Evolutionary conservation across 2,113 vertebrate species (phyloP).

Genomic region (Planiliza haematocheilus): DNA sequence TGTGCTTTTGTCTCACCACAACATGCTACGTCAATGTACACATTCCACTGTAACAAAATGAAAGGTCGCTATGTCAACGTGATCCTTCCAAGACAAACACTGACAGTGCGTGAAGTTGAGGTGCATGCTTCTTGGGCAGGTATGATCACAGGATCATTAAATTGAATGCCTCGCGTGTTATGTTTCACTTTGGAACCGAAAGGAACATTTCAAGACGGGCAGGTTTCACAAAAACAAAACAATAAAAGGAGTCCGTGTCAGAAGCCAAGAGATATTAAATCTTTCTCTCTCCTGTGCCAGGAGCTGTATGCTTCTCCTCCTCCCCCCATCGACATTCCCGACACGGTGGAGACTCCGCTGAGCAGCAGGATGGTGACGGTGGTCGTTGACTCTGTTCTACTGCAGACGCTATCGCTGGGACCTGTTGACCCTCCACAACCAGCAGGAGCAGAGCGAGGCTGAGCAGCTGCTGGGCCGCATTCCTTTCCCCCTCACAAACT

Average conservation of each 20-base stretch:
- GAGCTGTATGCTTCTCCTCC: neutral
- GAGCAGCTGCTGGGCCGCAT: slow-evolving; percentile 13
- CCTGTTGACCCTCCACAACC: slow-evolving; percentile 25
- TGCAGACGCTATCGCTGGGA: slow-evolving; percentile 26
- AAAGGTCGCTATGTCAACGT: slow-evolving; percentile 5
- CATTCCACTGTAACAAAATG: neutral
- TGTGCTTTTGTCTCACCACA: neutral
- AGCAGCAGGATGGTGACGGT: neutral
- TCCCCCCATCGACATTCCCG: neutral
- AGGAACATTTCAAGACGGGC: neutral
- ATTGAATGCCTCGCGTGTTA: neutral
- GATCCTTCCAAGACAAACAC: accelerated
- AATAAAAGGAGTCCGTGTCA: neutral
- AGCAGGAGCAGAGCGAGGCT: slow-evolving; percentile 23
- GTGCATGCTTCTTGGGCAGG: slow-evolving; percentile 20
- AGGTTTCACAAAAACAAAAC: neutral
- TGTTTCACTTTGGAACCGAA: no score
- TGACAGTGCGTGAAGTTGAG: slow-evolving; percentile 18
- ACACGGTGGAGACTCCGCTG: neutral
- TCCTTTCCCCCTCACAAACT: neutral
- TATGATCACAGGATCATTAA: neutral
- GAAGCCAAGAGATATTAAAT: neutral
- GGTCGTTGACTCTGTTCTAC: slow-evolving; percentile 39
- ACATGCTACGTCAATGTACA: accelerated
- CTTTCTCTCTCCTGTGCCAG: neutral